Evolutionary conservation across 2,888 invertebrate genomes (phyloP).

Genomic region (Zygogramma bicolorata): DNA sequence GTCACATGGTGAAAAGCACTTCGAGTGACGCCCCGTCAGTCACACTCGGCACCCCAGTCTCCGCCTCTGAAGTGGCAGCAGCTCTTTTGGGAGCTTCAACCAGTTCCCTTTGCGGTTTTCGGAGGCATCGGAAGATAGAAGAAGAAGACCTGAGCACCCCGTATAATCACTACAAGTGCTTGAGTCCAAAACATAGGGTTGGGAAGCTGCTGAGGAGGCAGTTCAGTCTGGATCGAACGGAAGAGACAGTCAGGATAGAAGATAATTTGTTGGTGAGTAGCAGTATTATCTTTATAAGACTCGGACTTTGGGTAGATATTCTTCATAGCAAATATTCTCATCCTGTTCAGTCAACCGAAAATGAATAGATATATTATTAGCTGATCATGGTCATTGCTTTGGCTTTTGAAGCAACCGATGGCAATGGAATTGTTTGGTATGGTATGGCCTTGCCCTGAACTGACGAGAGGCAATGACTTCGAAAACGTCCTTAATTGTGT

Average conservation of each 20-base stretch:
- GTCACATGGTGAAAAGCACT: constrained; percentile 66
- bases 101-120: constrained; percentile 66
- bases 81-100: constrained; percentile 70
- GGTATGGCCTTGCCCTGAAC: no score
- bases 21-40: constrained; percentile 66
- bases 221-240: constrained; percentile 78
- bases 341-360: no score
- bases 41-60: constrained; percentile 68
- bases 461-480: no score
- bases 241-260: constrained; percentile 65
- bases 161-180: constrained; percentile 81
- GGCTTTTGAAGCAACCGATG: no score
- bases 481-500: no score
- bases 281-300: no score
- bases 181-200: constrained; percentile 71
- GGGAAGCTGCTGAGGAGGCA: constrained; percentile 72
- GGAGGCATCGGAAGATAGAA: constrained; percentile 66
- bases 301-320: no score
- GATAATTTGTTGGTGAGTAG: constrained; percentile 64
- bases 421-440: no score
- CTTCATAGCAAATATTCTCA: no score
- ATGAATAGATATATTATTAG: no score
- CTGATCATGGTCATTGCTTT: no score
- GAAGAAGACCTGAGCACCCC: constrained; percentile 78
- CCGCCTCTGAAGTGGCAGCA: constrained; percentile 69